These are phyloP conservation scores for Cololabis saira DNA, from an alignment of 2,113 vertebrate species.

Conservation along the genomic window DNA sequence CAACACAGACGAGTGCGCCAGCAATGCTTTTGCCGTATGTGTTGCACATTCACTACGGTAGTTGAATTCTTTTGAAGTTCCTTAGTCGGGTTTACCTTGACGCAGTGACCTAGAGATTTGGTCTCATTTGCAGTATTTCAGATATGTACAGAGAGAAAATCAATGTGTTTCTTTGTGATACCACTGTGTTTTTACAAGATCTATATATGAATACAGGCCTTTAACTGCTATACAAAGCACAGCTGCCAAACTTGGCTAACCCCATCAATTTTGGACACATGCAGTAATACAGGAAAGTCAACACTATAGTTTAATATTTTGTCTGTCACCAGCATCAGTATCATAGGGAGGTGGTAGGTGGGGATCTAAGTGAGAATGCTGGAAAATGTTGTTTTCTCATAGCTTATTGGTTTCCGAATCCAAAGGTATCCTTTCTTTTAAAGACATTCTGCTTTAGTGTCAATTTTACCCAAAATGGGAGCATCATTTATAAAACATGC, in stretches of 20 bases:
- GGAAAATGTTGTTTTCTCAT: too few species aligned
- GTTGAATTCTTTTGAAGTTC: conserved; percentile 16
- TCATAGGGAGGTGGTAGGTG: too few species aligned
- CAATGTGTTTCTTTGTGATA: neutral
- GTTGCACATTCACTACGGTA: neutral
- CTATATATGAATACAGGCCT: neutral
- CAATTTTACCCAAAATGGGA: too few species aligned
- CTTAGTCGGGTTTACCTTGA: neutral
- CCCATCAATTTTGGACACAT: neutral
- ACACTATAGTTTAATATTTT: neutral
- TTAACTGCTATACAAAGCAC: conserved; percentile 12
- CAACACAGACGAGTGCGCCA: conserved; percentile 4
- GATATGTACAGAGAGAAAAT: conserved; percentile 6
- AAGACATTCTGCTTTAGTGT: too few species aligned
- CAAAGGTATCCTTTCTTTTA: too few species aligned
- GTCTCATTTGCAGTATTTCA: conserved; percentile 13
- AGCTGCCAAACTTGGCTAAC: neutral
- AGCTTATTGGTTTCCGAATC: too few species aligned
- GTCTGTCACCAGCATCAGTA: too few species aligned
- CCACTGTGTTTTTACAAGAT: neutral
- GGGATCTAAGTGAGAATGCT: too few species aligned
- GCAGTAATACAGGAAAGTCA: neutral
- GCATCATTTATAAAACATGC: too few species aligned
- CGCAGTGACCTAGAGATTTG: neutral
- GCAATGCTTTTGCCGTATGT: conserved; percentile 14